phyloP scores from a whole-genome alignment of 2,888 invertebrate species.

The Xestobium rufovillosum region DNA sequence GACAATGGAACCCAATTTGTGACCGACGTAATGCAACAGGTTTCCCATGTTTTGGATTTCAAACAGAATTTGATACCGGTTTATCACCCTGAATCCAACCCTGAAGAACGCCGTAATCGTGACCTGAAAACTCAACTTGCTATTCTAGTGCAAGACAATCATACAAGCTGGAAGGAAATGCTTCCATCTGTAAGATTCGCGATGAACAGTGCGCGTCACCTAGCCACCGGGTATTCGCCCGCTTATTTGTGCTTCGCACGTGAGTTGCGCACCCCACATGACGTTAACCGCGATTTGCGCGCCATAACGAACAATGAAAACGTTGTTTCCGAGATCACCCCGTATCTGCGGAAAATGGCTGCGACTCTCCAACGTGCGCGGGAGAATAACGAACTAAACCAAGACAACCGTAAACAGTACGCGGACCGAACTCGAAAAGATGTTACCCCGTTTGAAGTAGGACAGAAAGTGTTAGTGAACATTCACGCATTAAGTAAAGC shows the following conservation, averaged over 20 bases:
- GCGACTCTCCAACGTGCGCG: no score
- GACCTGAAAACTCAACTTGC: constrained; percentile 29
- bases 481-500: no score
- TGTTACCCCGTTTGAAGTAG: no score
- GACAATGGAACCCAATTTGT: constrained; percentile 37
- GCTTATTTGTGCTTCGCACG: constrained; percentile 29
- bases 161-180: constrained; percentile 26
- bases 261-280: constrained; percentile 25
- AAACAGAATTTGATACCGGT: constrained; percentile 23
- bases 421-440: no score
- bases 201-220: no score
- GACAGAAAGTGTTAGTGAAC: no score
- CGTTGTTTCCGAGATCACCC: constrained; percentile 17
- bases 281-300: constrained; percentile 12
- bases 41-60: constrained; percentile 12
- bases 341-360: no score
- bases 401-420: no score
- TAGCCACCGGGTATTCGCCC: no score
- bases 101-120: constrained; percentile 31
- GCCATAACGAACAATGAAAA: constrained; percentile 14
- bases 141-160: constrained; percentile 24
- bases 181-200: no score
- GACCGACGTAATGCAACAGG: constrained; percentile 32
- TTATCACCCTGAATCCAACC: constrained; percentile 35
- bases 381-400: no score